Base-by-base conservation (phyloP, 2,888 invertebrate species). In the Linnaemya tessellans region DNA sequence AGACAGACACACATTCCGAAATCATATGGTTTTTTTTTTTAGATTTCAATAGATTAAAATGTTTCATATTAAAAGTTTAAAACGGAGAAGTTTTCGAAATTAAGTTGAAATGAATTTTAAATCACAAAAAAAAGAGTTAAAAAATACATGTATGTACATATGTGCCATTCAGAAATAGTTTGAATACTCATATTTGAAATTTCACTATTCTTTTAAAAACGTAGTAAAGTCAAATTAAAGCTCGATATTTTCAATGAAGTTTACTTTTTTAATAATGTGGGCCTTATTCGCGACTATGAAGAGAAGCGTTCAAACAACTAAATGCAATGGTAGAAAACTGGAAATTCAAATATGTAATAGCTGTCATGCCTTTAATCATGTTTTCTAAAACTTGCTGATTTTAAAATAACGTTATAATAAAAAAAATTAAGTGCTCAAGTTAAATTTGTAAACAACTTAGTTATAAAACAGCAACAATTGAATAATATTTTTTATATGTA, bases 391-490 rank as follows among this genome's bases (percentile, higher is more conserved):
- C 49, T 18, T 18, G 2, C 18, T 49, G 18, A 49, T 22, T 54
- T 54, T 20, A 20, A 22, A 11, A 22, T 54, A 11, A 22, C 0
- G 10, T 13, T 54, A 10, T 7, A 22, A 13, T n/a, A n/a, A n/a
- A n/a, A n/a, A 46, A 30, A 38, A 56, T 5, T 3, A 46, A 30
- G 22, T 71, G 49, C 18, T 30, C 3, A 30, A 3, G 25, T 38
- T n/a, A 60, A 73, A 58, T 58, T 74, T 71, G 46, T 82, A 60
- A 83, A 73, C 58, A 73, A 67, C 9, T 43, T 58, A 54, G 43
- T 71, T 73, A 73, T 49, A 56, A 65, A 62, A 38, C 67, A 58
- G 41, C 68, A 78, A 56, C 67, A 84, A 74, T 74, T 74, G 74
- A 38, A 68, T 64, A 74, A 51, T 51, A 51, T 20, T 58, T 74